These are phyloP conservation scores for Trichogramma evanescens DNA, from an alignment of 2,888 invertebrate genomes.

Conservation along the genomic window DNA sequence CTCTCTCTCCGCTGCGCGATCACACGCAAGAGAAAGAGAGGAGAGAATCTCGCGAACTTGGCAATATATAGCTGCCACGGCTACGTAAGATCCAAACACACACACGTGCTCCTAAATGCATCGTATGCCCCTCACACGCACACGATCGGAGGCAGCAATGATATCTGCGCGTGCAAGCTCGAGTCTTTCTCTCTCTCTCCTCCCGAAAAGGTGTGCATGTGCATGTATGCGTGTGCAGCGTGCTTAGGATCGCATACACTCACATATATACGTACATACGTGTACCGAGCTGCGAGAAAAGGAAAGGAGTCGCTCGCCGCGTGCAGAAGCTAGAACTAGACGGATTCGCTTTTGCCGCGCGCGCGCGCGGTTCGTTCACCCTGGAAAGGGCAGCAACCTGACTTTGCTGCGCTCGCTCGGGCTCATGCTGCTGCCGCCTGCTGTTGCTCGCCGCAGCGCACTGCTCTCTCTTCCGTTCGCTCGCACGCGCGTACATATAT, in stretches of 20 bases:
- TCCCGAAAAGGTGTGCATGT: too few relatives aligned
- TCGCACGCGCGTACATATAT: neutral
- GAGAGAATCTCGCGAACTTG: too few relatives aligned
- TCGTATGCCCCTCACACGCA: too few relatives aligned
- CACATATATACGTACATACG: neutral
- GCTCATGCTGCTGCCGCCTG: too few relatives aligned
- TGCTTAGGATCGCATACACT: too few relatives aligned
- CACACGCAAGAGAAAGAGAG: too few relatives aligned
- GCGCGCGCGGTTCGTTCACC: slow-evolving; percentile 44
- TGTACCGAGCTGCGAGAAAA: slow-evolving; percentile 27
- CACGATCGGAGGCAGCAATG: neutral
- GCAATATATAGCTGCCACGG: too few relatives aligned
- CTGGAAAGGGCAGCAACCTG: slow-evolving; percentile 48
- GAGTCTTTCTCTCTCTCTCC: slow-evolving; percentile 14
- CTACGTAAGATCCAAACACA: too few relatives aligned
- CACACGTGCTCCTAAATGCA: too few relatives aligned
- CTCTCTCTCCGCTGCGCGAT: too few relatives aligned
- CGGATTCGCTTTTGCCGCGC: slow-evolving; percentile 40
- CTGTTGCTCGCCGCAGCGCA: slow-evolving; percentile 32
- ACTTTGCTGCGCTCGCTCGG: slow-evolving; percentile 42
- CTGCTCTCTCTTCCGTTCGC: slow-evolving; percentile 20
- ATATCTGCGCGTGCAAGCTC: slow-evolving; percentile 5
- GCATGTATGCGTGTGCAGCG: too few relatives aligned
- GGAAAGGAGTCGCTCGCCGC: slow-evolving; percentile 24
- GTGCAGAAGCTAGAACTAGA: slow-evolving; percentile 27